Evolutionary conservation across 2,113 vertebrate species (phyloP), one percentile per base, ranked within the genome.

Genomic region (Acrocephalus kingi): DNA sequence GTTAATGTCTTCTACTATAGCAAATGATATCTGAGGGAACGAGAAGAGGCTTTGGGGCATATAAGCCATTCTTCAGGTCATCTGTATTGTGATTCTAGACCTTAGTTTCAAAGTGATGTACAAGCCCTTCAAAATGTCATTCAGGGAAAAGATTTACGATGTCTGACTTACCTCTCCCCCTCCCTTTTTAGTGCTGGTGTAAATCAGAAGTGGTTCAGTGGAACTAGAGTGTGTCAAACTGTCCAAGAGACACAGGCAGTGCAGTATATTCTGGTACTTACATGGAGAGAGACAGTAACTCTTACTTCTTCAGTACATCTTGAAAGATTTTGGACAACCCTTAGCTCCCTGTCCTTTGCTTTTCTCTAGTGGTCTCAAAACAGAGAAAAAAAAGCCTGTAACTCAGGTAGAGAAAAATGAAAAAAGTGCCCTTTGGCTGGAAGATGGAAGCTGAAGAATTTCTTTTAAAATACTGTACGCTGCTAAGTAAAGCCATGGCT

Each of bases 161-260:
- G 64, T 33, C 76, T 72, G 83, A 68, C 43, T 82, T 71, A 39
- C 69, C 56, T 84, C 31, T 87, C 33, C 19, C 46, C 56, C 80
- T 84, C 45, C 64, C 8, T 78, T 92, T 84, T 64, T 64, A 83
- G 17, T 49, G 51, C 24, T 90, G 83, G 64, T 93, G 83, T 92
- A 90, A 94, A 95, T 96, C 86, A 92, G 88, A 88, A 89, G 51
- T 43, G 77, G 69, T 78, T 96, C 69, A 87, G 64, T 58, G 80
- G 76, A 82, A 41, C 69, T 39, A 48, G 64, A 39, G 49, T 78
- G 25, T 84, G 67, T 89, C 79, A 86, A 74, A 67, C 52, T 78
- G 82, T 94, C 82, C 49, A 4, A 56, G 61, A 78, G n/a, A 46
- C 45, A 24, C 0, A 0, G 72, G 16, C 56, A 89, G 13, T 35